These are phyloP conservation scores for Lordiphosa fenestrarum DNA, from an alignment of 2,888 invertebrate species.

Conservation along the genomic window DNA sequence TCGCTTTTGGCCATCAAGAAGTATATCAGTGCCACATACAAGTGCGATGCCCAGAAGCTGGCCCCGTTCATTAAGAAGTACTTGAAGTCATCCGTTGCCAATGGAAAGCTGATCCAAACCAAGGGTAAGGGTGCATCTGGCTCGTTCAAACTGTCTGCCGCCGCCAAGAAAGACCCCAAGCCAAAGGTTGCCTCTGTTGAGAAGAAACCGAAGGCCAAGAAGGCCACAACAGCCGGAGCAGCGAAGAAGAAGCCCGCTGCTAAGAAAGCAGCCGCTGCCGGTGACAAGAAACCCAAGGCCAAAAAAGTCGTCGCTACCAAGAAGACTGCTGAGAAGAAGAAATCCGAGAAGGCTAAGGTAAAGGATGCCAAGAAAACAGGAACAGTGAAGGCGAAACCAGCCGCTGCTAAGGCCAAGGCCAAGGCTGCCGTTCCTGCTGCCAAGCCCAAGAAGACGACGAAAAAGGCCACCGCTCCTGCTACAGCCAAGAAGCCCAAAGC, in stretches of 20 bases:
- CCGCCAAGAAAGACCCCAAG: constrained; percentile 41
- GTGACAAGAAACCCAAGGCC: constrained; percentile 32
- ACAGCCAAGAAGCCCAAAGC: constrained; percentile 39
- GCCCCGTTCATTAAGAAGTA: constrained; percentile 83
- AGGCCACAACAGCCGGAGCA: constrained; percentile 10
- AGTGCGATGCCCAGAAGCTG: constrained; percentile 44
- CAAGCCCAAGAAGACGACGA: constrained; percentile 34
- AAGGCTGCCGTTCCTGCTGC: constrained; percentile 7
- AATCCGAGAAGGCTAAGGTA: constrained; percentile 36
- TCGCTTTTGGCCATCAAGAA: constrained; percentile 51
- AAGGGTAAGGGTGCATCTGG: constrained; percentile 58
- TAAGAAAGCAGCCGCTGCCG: constrained; percentile 21
- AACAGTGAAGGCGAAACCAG: constrained; percentile 37
- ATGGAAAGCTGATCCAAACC: constrained; percentile 79
- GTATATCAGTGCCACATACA: constrained; percentile 47
- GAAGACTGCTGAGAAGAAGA: constrained; percentile 41
- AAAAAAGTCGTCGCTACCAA: constrained; percentile 31
- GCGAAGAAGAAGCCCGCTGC: constrained; percentile 20
- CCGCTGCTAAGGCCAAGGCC: constrained; percentile 27
- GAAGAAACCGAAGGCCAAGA: constrained; percentile 29
- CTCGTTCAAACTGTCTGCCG: constrained; percentile 49
- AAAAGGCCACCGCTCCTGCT: constrained; percentile 27
- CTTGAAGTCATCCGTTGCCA: constrained; percentile 82
- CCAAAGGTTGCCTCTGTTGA: constrained; percentile 30
- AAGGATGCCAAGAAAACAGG: constrained; percentile 42